These are phyloP conservation scores for Leptopilina boulardi DNA, from an alignment of 1,140 invertebrate genomes.

Conservation along the genomic window DNA sequence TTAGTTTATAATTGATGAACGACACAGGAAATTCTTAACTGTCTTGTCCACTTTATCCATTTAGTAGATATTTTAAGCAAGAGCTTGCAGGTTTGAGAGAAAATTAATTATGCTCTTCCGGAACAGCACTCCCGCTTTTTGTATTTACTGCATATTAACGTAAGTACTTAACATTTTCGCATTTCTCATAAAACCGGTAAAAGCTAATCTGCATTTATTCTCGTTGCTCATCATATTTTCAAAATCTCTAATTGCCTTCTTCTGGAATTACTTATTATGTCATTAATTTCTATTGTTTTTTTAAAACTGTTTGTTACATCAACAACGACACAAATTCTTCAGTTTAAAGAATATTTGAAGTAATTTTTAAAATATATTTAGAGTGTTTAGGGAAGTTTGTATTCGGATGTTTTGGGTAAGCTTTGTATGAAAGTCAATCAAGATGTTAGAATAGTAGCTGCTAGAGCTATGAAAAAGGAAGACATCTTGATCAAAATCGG, in stretches of 20 bases:
- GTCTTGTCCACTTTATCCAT: constrained; percentile 26
- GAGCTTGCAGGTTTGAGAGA: constrained; percentile 4
- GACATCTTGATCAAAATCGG: too few relatives aligned
- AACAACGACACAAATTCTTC: too few relatives aligned
- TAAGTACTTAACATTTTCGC: constrained; percentile 11
- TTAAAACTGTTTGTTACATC: too few relatives aligned
- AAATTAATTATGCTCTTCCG: constrained; percentile 21
- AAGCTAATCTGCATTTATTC: not conserved
- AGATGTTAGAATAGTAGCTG: too few relatives aligned
- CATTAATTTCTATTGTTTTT: not conserved
- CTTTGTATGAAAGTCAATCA: too few relatives aligned
- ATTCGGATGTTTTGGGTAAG: too few relatives aligned
- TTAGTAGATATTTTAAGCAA: constrained; percentile 12
- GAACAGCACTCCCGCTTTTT: not conserved
- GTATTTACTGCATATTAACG: constrained; percentile 24
- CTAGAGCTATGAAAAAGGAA: too few relatives aligned
- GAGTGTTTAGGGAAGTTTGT: too few relatives aligned
- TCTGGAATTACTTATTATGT: not conserved
- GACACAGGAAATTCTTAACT: constrained; percentile 24
- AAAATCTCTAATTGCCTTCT: constrained; percentile 10
- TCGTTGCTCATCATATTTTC: not conserved
- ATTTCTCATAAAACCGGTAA: constrained; percentile 11
- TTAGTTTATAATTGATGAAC: constrained; percentile 27
- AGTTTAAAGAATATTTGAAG: too few relatives aligned
- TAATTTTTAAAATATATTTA: too few relatives aligned